Conservation (phyloP, 2,888 invertebrate species). For the Formica aserva region DNA sequence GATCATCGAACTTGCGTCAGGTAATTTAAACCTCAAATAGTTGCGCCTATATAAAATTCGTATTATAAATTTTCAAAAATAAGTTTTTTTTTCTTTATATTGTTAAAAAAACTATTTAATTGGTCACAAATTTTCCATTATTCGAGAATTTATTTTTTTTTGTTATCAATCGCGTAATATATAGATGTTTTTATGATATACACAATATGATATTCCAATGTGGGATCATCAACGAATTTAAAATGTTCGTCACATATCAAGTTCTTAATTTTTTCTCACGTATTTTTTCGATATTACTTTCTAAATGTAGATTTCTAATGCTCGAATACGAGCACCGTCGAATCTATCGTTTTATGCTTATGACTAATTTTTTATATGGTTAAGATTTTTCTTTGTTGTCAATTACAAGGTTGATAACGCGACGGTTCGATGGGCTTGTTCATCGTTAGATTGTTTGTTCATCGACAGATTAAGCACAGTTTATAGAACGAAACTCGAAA, state of each 20-base stretch:
- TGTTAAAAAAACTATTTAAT: no score
- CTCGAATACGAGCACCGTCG: not conserved
- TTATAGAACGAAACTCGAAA: not conserved
- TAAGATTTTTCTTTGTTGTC: not conserved
- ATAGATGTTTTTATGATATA: not conserved
- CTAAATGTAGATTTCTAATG: not conserved
- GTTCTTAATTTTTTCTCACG: not conserved
- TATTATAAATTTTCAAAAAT: constrained; percentile 6
- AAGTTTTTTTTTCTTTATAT: not conserved
- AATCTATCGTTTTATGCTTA: not conserved
- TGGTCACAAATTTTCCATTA: not conserved
- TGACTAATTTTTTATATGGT: not conserved
- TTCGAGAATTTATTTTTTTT: not conserved
- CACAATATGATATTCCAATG: not conserved
- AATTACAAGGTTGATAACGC: not conserved
- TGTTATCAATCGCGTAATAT: no score
- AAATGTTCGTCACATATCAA: not conserved
- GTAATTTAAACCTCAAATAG: constrained; percentile 17
- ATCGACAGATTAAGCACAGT: not conserved
- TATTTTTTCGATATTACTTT: not conserved
- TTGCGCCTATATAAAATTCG: not conserved
- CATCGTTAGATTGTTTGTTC: not conserved
- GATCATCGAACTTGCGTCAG: constrained; percentile 28
- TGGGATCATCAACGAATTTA: not conserved
- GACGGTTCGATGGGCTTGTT: not conserved